Percentiles rank a stretch among this genome's conserved stretches.
phyloP scores from a whole-genome alignment of 1,140 invertebrate genomes.

The Lanistes nyassanus region DNA sequence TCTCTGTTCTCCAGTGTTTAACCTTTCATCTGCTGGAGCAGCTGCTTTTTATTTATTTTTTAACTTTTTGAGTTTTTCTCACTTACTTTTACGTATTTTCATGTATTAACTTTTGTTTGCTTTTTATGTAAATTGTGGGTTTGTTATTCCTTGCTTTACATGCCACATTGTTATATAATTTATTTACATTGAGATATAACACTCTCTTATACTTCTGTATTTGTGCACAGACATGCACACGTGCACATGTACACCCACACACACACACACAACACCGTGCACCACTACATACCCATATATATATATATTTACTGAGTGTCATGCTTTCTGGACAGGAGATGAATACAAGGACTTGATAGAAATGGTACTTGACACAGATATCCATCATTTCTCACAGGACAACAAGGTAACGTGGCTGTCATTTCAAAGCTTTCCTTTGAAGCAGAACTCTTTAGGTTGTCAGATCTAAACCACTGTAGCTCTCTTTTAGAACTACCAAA shows the following conservation, averaged over 20 bases:
- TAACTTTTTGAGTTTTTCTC: neutral
- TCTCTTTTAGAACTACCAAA: no score
- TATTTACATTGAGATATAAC: no score
- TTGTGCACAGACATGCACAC: no score
- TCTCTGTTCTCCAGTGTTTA: neutral
- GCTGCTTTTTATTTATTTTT: neutral
- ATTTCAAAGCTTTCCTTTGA: conserved; percentile 4
- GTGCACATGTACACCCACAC: no score
- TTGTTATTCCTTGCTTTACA: neutral
- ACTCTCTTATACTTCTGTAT: no score
- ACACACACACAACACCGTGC: no score
- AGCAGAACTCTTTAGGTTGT: neutral
- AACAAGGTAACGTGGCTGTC: conserved; percentile 68
- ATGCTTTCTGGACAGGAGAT: neutral
- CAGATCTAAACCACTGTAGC: neutral
- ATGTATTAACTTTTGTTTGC: neutral
- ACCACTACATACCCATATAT: no score
- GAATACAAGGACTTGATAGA: conserved; percentile 78
- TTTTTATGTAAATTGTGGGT: neutral
- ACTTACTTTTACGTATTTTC: neutral
- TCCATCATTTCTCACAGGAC: conserved; percentile 74
- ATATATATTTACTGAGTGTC: no score
- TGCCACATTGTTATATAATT: no score
- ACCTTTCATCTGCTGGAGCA: neutral
- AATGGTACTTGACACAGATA: conserved; percentile 78